Evolutionary conservation across 1,140 invertebrate genomes (phyloP), one percentile per base, ranked within the genome.

Genomic region (Macrobrachium nipponense): DNA sequence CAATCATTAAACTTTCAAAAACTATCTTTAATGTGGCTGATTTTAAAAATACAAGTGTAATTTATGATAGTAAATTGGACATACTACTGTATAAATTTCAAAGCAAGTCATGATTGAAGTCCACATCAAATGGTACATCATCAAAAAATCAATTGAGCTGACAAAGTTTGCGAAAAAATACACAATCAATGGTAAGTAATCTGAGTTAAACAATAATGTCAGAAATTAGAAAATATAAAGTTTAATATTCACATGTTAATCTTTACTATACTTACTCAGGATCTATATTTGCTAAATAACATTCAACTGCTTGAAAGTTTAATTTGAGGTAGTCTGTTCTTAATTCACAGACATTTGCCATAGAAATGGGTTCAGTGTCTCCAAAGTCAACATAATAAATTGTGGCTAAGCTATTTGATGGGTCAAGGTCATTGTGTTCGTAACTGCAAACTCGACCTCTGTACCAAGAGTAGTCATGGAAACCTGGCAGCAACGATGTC

Each of bases 311-410:
- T 92, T 97, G 94, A 88, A 92, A 94, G 89, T 94, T 93, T 20
- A 97, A 92, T 23, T 93, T 92, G 5, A 96, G 91, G 90, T 96
- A 95, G 90, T 96, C 95, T 4, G 94, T 94, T 58, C 94, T 92
- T 70, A 97, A 91, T 89, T 95, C 94, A 83, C 93, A 93, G 4
- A 97, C 90, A 75, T 94, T 91, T 17, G 93, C 91, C n/a, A 91
- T 91, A 0, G 92, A 91, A 2, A 95, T 91, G 70, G 93, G 92
- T 78, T 94, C 94, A 70, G 93, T 93, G 90, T 97, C 95, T 0
- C 96, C 96, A 91, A 95, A 97, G 91, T 97, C 96, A 60, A 96
- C 92, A 90, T 94, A 96, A 89, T 95, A 95, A 7, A 97, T 91
- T 89, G 94, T 93, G 0, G 95, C 94, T 51, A 93, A 91, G 88